These are phyloP conservation scores for Brachypodius melanocephalos DNA, from an alignment of 2,113 vertebrate genomes.

Conservation along the genomic window DNA sequence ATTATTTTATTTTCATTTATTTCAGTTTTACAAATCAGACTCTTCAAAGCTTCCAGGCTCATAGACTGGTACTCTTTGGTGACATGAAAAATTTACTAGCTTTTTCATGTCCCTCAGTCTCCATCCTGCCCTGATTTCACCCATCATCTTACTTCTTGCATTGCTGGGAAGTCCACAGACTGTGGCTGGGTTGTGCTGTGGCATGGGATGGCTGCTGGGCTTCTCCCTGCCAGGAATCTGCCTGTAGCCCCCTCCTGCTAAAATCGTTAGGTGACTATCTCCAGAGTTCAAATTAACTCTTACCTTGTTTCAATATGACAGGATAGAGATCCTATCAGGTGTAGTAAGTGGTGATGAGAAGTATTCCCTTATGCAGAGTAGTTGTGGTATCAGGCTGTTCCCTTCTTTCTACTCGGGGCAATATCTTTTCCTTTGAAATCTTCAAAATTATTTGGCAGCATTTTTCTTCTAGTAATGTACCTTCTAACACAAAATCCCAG, in stretches of 20 bases:
- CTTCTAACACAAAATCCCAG: not conserved
- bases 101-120: not conserved
- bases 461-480: not conserved
- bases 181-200: not conserved
- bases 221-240: not conserved
- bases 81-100: not conserved
- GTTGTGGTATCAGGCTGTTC: not conserved
- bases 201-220: not conserved
- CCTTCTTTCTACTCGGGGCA: not conserved
- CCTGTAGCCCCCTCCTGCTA: not conserved
- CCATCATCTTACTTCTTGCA: not conserved
- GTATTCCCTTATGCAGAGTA: not conserved
- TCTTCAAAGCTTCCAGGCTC: not conserved
- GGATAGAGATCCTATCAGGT: not conserved
- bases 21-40: not conserved
- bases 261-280: not conserved
- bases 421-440: not conserved
- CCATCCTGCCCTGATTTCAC: not conserved
- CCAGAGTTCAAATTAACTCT: not conserved
- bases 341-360: not conserved
- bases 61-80: not conserved
- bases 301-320: not conserved
- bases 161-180: not conserved
- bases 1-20: slow-evolving; percentile 42
- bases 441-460: not conserved